Conservation (phyloP, 2,888 invertebrate genomes). For the Hesperia comma region DNA sequence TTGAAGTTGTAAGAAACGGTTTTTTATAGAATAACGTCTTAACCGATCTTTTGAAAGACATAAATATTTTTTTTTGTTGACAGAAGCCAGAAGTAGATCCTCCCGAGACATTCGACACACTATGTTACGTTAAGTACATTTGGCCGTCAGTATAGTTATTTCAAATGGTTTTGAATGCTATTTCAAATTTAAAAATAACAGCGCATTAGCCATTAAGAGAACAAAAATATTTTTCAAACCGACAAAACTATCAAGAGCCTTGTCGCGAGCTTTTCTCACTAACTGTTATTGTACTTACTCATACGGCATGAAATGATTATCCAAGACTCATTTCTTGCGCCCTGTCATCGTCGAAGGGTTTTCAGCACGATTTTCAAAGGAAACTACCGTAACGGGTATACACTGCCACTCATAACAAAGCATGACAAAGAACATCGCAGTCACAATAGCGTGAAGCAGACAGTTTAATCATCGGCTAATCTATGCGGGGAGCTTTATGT, state of each 20-base stretch:
- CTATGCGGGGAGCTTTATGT: conserved; percentile 22
- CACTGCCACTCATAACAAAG: conserved; percentile 34
- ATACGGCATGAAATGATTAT: conserved; percentile 11
- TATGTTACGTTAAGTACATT: too few relatives aligned
- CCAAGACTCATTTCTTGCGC: neutral
- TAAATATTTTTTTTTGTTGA: too few relatives aligned
- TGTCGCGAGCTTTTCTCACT: neutral
- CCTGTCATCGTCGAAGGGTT: conserved; percentile 1
- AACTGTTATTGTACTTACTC: conserved; percentile 7
- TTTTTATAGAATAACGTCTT: too few relatives aligned
- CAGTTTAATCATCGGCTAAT: conserved; percentile 32
- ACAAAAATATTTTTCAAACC: too few relatives aligned
- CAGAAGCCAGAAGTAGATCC: too few relatives aligned
- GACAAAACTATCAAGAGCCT: neutral
- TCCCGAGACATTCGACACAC: too few relatives aligned
- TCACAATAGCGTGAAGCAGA: conserved; percentile 53
- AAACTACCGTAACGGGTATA: conserved; percentile 31
- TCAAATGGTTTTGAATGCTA: too few relatives aligned
- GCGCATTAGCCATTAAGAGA: too few relatives aligned
- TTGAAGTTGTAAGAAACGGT: too few relatives aligned
- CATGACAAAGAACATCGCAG: conserved; percentile 42
- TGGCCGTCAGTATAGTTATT: too few relatives aligned
- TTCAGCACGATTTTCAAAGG: conserved; percentile 10
- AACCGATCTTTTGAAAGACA: too few relatives aligned
- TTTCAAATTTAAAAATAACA: too few relatives aligned